Conservation (phyloP, 1,140 invertebrate species). For the Drosophila sulfurigaster region DNA sequence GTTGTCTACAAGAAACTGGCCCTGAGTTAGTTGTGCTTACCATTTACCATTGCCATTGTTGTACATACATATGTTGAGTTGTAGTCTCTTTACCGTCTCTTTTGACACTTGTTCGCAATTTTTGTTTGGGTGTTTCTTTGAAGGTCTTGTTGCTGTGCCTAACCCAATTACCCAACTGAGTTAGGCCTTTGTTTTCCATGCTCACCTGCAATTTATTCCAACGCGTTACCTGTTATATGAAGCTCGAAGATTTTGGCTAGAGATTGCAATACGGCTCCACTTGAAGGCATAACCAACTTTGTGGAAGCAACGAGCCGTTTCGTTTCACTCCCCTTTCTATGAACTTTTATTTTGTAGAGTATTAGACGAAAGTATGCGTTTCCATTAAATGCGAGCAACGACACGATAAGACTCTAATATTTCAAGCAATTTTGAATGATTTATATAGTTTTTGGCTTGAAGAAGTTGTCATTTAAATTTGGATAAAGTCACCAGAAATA, state of each 20-base stretch:
- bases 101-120: conserved; percentile 20
- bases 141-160: conserved; percentile 46
- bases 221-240: conserved; percentile 58
- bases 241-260: conserved; percentile 67
- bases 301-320: conserved; percentile 47
- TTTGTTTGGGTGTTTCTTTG: conserved; percentile 33
- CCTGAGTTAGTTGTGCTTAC: conserved; percentile 13
- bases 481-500: not conserved
- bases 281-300: conserved; percentile 37
- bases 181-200: conserved; percentile 40
- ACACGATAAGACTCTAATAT: not conserved
- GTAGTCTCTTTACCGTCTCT: conserved; percentile 16
- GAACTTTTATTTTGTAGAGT: conserved; percentile 19
- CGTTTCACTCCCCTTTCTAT: conserved; percentile 20
- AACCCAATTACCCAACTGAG: conserved; percentile 12
- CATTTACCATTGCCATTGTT: conserved; percentile 13
- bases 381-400: conserved; percentile 24
- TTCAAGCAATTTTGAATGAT: not conserved
- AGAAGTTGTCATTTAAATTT: not conserved
- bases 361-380: conserved; percentile 15
- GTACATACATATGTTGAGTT: not conserved
- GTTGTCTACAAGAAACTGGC: conserved; percentile 6
- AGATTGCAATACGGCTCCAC: conserved; percentile 60
- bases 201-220: conserved; percentile 43
- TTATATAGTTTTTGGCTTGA: not conserved